phyloP scores from a whole-genome alignment of 2,888 invertebrate genomes.

The Spodoptera exigua region DNA sequence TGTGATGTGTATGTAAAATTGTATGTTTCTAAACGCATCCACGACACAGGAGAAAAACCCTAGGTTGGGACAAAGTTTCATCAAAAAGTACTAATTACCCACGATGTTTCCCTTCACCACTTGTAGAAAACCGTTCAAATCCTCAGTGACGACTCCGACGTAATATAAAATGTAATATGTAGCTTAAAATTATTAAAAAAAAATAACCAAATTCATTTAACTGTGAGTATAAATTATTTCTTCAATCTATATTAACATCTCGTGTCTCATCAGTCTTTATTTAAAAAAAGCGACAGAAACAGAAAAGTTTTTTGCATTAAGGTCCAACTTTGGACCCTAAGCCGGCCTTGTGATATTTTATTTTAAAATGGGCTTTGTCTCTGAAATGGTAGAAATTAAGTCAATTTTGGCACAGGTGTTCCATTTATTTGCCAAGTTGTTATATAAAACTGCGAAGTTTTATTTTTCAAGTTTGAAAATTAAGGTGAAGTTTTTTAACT shows the following conservation, averaged over 20 bases:
- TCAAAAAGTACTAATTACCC: no score
- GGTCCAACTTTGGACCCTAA: constrained; percentile 31
- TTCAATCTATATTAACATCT: constrained; percentile 48
- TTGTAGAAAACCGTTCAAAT: no score
- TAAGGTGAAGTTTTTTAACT: neutral
- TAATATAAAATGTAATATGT: no score
- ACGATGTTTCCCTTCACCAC: no score
- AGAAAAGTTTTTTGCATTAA: constrained; percentile 36
- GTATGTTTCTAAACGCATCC: no score
- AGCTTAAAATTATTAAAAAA: constrained; percentile 6
- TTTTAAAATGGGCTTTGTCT: constrained; percentile 28
- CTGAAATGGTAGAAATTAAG: constrained; percentile 28
- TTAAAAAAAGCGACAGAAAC: constrained; percentile 31
- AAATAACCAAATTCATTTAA: constrained; percentile 6
- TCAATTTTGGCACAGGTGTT: constrained; percentile 39
- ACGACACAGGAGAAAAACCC: no score
- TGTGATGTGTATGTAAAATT: no score
- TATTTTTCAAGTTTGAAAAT: constrained; percentile 11
- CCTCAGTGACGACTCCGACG: no score
- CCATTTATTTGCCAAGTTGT: constrained; percentile 8
- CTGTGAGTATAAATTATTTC: constrained; percentile 34
- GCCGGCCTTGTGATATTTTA: constrained; percentile 12
- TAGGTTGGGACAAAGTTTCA: no score
- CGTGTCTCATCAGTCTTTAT: constrained; percentile 17
- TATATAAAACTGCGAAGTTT: constrained; percentile 10